Evolutionary conservation across 2,888 invertebrate species (phyloP), one percentile per base, ranked within the genome.

Genomic region (Euplagia quadripunctaria): DNA sequence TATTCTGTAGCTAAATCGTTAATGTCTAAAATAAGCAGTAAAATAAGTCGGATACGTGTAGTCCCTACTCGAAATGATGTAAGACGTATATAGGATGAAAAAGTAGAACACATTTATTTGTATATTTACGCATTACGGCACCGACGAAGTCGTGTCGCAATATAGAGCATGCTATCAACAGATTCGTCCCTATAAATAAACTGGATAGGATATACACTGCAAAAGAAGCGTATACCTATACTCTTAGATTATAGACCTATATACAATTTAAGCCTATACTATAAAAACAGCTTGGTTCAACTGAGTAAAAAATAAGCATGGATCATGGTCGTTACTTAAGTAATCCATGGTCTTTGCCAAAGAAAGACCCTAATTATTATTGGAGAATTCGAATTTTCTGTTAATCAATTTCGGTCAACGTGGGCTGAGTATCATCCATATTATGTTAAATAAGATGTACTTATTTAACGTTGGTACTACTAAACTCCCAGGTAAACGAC

Each of bases 161-260:
- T 64, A 43, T 61, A 20, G 46, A 65, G 42, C 52, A 16, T 49
- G n/a, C 51, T 46, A 58, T 65, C 42, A 68, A 46, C 51, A 55
- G 52, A 49, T 46, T 52, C 69, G 31, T 11, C n/a, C 66, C 61
- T 73, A 73, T 63, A 70, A 70, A 70, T 73, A 73, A 58, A 51
- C 63, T 14, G 43, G 42, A n/a, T 68, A 41, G 46, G 55, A 42
- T 68, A 68, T 58, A 55, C 42, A 20, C 68, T n/a, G 20, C 4
- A 58, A 58, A 58, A 31, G 61, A 61, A 68, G 12, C 20, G 55
- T 67, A 17, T 16, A 16, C 52, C 52, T 49, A 64, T n/a, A n/a
- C n/a, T n/a, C n/a, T n/a, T n/a, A n/a, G n/a, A n/a, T n/a, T n/a
- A n/a, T n/a, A n/a, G n/a, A n/a, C n/a, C n/a, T n/a, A n/a, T n/a